A percentile compares a stretch with the other conserved stretches of the same genome.
Conservation (phyloP, 1,140 invertebrate species). For the Coenobita brevimanus region DNA sequence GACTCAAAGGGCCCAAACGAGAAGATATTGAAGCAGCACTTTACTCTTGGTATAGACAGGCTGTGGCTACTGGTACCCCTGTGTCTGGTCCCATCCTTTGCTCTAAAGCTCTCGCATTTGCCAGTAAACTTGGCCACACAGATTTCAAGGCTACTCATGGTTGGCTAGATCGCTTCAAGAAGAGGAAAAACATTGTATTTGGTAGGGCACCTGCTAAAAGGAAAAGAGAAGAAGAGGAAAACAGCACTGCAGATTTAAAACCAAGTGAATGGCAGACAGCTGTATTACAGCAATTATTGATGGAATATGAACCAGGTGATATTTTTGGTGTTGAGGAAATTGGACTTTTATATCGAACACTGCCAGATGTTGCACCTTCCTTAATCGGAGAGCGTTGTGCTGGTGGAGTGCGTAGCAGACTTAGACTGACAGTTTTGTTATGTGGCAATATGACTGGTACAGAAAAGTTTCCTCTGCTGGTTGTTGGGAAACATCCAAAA, state of each 20-base stretch:
- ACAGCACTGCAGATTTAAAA: slow-evolving; percentile 50
- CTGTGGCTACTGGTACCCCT: slow-evolving; percentile 51
- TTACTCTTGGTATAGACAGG: slow-evolving; percentile 65
- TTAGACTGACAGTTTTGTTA: slow-evolving; percentile 63
- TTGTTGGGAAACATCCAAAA: slow-evolving; percentile 65
- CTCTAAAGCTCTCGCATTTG: slow-evolving; percentile 68
- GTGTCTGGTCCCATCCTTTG: slow-evolving; percentile 65
- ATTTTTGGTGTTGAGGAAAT: slow-evolving; percentile 70
- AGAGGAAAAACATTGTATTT: slow-evolving; percentile 69
- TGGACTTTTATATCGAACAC: slow-evolving; percentile 64
- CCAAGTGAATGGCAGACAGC: slow-evolving; percentile 55
- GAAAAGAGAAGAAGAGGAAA: slow-evolving; percentile 50
- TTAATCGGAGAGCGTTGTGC: slow-evolving; percentile 54
- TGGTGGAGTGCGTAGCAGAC: slow-evolving; percentile 59
- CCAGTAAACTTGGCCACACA: slow-evolving; percentile 59
- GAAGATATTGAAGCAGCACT: slow-evolving; percentile 67
- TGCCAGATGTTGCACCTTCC: slow-evolving; percentile 44
- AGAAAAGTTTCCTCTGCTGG: slow-evolving; percentile 68
- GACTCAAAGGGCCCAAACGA: slow-evolving; percentile 64
- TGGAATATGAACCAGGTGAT: slow-evolving; percentile 63
- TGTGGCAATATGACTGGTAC: slow-evolving; percentile 66
- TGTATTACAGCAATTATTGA: slow-evolving; percentile 52
- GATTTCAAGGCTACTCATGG: slow-evolving; percentile 70
- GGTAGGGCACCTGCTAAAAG: slow-evolving; percentile 56
- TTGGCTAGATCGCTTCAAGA: slow-evolving; percentile 70